Evolutionary conservation across 2,113 vertebrate species (phyloP).

Genomic region (Gobiocypris rarus): DNA sequence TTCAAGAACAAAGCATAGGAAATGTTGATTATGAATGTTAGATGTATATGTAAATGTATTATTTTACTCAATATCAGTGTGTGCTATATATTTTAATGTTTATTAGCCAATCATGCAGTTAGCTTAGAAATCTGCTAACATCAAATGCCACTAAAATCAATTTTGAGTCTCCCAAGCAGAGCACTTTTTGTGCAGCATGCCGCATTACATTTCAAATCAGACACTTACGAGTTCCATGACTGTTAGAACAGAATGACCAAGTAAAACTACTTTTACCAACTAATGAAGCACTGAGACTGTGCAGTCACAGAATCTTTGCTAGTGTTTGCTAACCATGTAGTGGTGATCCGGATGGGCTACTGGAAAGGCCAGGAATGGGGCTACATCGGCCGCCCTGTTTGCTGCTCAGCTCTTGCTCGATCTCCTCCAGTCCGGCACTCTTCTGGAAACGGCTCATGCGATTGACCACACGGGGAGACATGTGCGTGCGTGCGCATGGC

Average conservation of each 20-base stretch:
- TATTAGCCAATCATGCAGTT: too few relatives aligned
- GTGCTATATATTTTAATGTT: too few relatives aligned
- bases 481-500: constrained; percentile 93
- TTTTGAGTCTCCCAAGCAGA: too few relatives aligned
- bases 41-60: not conserved
- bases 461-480: constrained; percentile 95
- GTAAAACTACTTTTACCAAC: not conserved
- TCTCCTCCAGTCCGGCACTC: constrained; percentile 96
- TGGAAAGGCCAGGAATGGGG: constrained; percentile 91
- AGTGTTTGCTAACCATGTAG: constrained; percentile 84
- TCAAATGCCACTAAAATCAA: too few relatives aligned
- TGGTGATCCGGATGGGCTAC: constrained; percentile 94
- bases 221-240: too few relatives aligned
- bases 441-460: constrained; percentile 99
- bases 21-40: not conserved
- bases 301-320: not conserved
- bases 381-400: constrained; percentile 91
- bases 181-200: too few relatives aligned
- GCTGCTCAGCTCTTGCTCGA: constrained; percentile 91
- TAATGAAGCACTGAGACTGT: not conserved
- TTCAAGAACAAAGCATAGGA: too few relatives aligned
- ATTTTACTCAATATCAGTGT: not conserved
- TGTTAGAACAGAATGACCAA: not conserved
- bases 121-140: too few relatives aligned
- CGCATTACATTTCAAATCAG: too few relatives aligned